Base-by-base conservation (phyloP, 2,888 invertebrate genomes). In the Auanema freiburgensis region DNA sequence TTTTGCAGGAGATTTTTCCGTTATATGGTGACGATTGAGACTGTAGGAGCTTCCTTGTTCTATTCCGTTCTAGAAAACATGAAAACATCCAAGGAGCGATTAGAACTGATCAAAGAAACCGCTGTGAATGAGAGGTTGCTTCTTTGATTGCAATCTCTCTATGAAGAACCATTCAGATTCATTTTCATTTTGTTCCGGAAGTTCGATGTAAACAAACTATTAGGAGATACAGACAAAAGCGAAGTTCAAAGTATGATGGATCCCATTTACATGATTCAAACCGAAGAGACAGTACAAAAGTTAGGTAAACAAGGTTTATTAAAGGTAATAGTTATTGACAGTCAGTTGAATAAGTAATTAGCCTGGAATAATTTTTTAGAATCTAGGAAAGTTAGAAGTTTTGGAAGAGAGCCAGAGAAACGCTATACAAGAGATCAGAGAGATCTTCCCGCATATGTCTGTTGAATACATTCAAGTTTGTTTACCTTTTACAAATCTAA, bases 401-500 rank as follows among this genome's bases (percentile, higher is more conserved):
- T 49, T 59, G 6, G 11, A 16, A 14, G 24, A 43, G 1, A 21
- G 40, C 11, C 54, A 55, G 16, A 33, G 50, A 25, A 8, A 43
- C 24, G 56, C 59, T 11, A 25, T 66, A 12, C 16, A 43, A 8
- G 18, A 33, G 18, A 14, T 66, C 16, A 55, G 46, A 16, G 58
- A 66, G 12, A 24, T 58, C 14, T 44, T 63, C 21, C 57, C 53
- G n/a, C 23, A 62, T 33, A 49, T 66, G 44, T 54, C 62, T 12
- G 40, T n/a, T 10, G 55, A 53, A 25, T 66, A 57, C 43, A 23
- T 58, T 21, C 66, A 66, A 54, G 66, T 66, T 21, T 25, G 65
- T 55, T 21, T 33, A 33, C 33, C 33, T 6, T 11, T 58, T n/a
- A 33, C 25, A 55, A 55, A 24, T 21, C 33, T 5, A 33, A 33